Evolutionary conservation across 2,888 invertebrate species (phyloP), one percentile per base, ranked within the genome.

Genomic region (Ypsolopha scabrella): DNA sequence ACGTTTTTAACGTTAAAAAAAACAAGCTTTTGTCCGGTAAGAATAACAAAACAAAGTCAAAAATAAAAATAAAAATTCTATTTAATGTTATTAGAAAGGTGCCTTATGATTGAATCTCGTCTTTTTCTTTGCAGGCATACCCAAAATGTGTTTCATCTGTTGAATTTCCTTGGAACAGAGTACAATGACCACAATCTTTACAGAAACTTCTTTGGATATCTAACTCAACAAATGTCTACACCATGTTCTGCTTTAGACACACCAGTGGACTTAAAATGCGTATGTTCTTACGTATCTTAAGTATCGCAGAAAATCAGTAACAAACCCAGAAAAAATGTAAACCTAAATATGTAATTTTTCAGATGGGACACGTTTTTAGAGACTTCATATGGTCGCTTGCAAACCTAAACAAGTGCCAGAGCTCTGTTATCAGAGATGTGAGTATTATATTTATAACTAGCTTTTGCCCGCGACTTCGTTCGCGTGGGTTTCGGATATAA

Each of bases 61-160:
- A n/a, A n/a, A 39, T 11, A 9, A 39, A 9, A 39, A 6, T 39
- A 39, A 39, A 39, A 9, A n/a, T n/a, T n/a, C 9, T 39, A n/a
- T 39, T 39, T 39, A 9, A 6, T 9, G 2, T n/a, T 1, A 2
- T 39, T 3, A 9, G 39, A 39, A 39, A 1, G 10, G 39, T 39
- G 6, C 39, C 2, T 3, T 11, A 39, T 2, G 39, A 39, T 39
- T 4, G 39, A 35, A 47, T 51, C 24, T 24, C 24, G 24, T 48
- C 13, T 41, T 49, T 13, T 35, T 41, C 41, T 58, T 64, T 53
- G 3, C 61, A 80, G 79, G 67, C 60, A 64, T 50, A 70, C 68
- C 38, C 61, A 68, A 52, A 76, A 78, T 56, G 68, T 72, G 13
- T 47, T 61, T 13, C 62, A 62, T 38, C 61, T 80, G 13, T 48